Evolutionary conservation across 1,140 invertebrate genomes (phyloP).

Genomic region (Parasteatoda tepidariorum): DNA sequence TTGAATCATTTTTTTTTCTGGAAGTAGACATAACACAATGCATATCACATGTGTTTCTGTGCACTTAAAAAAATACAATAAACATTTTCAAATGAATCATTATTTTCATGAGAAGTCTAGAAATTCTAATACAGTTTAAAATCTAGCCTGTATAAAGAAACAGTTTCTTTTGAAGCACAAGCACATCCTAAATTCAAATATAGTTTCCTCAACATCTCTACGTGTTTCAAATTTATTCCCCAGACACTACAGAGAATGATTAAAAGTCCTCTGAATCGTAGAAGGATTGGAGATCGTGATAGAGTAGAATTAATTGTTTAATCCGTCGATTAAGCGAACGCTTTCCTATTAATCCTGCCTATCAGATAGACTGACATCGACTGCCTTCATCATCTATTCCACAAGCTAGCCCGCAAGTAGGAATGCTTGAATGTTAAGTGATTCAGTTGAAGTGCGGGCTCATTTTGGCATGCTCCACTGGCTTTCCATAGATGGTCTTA

Average conservation of each 20-base stretch:
- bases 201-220: too few species aligned
- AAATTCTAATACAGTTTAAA: too few species aligned
- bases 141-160: too few species aligned
- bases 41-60: too few species aligned
- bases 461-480: constrained; percentile 2
- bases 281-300: neutral
- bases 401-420: neutral
- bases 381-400: constrained; percentile 13
- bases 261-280: neutral
- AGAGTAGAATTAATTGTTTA: constrained; percentile 20
- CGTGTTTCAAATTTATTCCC: neutral
- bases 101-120: too few species aligned
- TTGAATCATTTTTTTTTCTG: too few species aligned
- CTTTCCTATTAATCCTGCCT: constrained; percentile 40
- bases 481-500: too few species aligned
- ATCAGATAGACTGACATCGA: constrained; percentile 27
- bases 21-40: too few species aligned
- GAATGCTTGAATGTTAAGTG: neutral
- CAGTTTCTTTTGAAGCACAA: too few species aligned
- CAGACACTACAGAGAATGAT: neutral
- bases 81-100: too few species aligned
- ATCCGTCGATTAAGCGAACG: constrained; percentile 31
- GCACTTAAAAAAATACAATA: too few species aligned
- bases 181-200: too few species aligned
- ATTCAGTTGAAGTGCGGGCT: neutral